Percentiles rank a stretch among this genome's conserved stretches.
Evolutionary conservation across 2,113 vertebrate genomes (phyloP).

Genomic region (Saguinus midas): DNA sequence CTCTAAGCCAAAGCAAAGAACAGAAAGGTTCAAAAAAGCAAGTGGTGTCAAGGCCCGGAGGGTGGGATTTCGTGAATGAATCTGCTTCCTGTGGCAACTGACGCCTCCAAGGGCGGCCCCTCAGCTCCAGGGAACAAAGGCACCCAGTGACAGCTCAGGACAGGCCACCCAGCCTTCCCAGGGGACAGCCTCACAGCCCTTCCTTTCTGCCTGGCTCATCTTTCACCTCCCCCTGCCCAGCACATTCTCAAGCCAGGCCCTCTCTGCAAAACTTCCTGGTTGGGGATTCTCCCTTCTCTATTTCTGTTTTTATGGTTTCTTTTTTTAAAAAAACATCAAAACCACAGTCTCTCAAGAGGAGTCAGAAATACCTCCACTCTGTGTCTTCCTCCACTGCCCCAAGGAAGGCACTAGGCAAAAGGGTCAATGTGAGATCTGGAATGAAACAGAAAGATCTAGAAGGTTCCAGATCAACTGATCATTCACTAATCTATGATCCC

Average conservation of each 20-base stretch:
- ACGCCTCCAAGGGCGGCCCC: neutral
- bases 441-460: neutral
- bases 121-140: neutral
- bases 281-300: neutral
- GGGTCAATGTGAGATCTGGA: neutral
- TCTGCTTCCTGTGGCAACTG: neutral
- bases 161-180: neutral
- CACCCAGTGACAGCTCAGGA: neutral
- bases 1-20: neutral
- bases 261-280: accelerated
- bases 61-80: neutral
- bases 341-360: neutral
- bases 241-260: neutral
- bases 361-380: too few relatives aligned
- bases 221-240: neutral
- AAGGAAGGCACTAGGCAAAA: neutral
- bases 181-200: neutral
- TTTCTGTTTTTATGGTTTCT: neutral
- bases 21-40: neutral
- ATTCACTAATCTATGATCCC: neutral
- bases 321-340: neutral
- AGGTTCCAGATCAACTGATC: neutral
- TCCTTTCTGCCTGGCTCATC: accelerated
- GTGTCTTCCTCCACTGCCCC: neutral
- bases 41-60: neutral